Conservation (phyloP, 2,888 invertebrate genomes). For the Cloeon dipterum region DNA sequence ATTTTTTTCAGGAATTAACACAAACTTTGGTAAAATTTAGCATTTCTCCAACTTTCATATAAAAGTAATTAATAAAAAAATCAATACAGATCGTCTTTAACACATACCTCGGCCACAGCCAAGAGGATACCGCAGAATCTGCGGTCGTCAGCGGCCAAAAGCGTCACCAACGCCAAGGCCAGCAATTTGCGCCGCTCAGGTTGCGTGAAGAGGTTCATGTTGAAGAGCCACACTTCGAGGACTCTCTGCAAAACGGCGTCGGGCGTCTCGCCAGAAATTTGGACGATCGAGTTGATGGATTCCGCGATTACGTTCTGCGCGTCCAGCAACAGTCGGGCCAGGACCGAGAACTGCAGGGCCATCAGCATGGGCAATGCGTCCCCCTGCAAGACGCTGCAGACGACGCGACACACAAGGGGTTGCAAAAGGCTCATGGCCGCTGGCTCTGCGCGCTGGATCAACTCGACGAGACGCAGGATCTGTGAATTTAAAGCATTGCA, state of each 20-base stretch:
- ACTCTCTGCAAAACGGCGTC: constrained; percentile 44
- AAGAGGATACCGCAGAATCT: constrained; percentile 48
- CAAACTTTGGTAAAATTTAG: constrained; percentile 1
- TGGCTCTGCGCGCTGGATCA: constrained; percentile 49
- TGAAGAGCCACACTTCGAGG: constrained; percentile 53
- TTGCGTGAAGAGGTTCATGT: constrained; percentile 54
- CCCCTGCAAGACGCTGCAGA: constrained; percentile 38
- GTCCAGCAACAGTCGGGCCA: constrained; percentile 52
- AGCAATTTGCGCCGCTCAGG: constrained; percentile 64
- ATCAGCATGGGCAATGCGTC: constrained; percentile 49
- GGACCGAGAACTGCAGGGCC: constrained; percentile 51
- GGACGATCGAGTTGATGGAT: constrained; percentile 13
- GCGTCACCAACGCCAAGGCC: constrained; percentile 27
- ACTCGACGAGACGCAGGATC: too few relatives aligned
- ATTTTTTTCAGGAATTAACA: too few relatives aligned
- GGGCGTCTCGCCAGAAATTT: constrained; percentile 11
- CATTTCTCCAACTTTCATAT: constrained; percentile 10
- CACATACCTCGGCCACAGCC: constrained; percentile 40
- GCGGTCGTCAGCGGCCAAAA: constrained; percentile 35
- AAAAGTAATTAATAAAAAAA: constrained; percentile 8
- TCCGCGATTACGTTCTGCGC: constrained; percentile 42
- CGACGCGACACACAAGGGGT: constrained; percentile 32
- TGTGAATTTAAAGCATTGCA: too few relatives aligned
- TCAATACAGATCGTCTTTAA: constrained; percentile 2
- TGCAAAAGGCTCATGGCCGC: constrained; percentile 50